Base-by-base conservation (phyloP, 1,140 invertebrate genomes). In the Ceratina australensis region DNA sequence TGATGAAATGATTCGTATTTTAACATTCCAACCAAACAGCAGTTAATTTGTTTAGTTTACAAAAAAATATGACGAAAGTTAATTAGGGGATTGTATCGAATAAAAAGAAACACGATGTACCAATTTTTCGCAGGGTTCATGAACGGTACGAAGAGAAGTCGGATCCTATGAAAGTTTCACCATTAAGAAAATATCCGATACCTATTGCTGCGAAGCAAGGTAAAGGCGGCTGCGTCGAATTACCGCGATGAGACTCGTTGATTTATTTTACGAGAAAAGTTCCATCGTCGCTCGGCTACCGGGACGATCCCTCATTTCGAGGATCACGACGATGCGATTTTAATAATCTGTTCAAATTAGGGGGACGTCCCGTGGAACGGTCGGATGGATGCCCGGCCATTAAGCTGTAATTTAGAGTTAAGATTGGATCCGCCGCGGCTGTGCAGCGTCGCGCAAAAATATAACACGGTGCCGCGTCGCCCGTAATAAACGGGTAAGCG, bases 181-280 rank as follows among this genome's bases (percentile, higher is more conserved):
- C 85, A 86, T 86, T 86, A 86, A 86, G 84, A 86, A 86, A 86
- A 86, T 86, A 86, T 86, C 84, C 71, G 75, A 86, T 82, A 33
- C 33, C 33, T 33, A 86, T 86, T 84, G 82, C 79, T 24, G 66
- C 33, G 33, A 33, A 33, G 69, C n/a, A 73, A 77, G 66, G 74
- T 66, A 79, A 71, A 66, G 80, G 72, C 72, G 81, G 83, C 81
- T 86, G 72, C 67, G 75, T 66, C 77, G 82, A 86, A 86, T 86
- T 86, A 86, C 81, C 81, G 16, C 74, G 68, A 81, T 68, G 57
- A 72, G 68, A 79, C 20, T 50, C 52, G 66, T 57, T 84, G 85
- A 86, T 87, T 84, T 86, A 87, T 87, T 87, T 87, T 86, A 87
- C 77, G 86, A 86, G 82, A 61, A 80, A 87, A 87, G 82, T 87